These are phyloP conservation scores for Palythoa heliodiscus DNA, from an alignment of 92 coral and sea anemone species.

Conservation along the genomic window DNA sequence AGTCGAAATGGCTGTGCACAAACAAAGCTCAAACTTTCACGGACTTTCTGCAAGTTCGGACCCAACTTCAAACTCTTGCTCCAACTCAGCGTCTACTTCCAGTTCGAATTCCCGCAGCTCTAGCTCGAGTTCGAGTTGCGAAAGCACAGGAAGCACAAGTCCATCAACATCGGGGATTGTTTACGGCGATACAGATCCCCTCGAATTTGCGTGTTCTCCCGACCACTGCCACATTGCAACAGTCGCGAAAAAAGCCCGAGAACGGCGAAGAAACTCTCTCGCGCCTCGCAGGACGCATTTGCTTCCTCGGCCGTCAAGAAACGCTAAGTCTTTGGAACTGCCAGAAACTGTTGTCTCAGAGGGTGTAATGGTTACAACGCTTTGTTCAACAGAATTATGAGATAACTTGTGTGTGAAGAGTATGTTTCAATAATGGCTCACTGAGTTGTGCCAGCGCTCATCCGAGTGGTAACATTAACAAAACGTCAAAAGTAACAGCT, in stretches of 20 bases:
- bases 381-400: slow-evolving; percentile 37
- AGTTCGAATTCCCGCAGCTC: slow-evolving; percentile 6
- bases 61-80: neutral
- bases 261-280: slow-evolving; percentile 34
- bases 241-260: slow-evolving; percentile 35
- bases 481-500: neutral
- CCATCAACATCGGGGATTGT: slow-evolving; percentile 29
- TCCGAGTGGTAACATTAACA: neutral
- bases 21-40: slow-evolving; percentile 13
- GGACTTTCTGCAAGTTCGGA: slow-evolving; percentile 13
- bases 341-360: slow-evolving; percentile 26
- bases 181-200: slow-evolving; percentile 14
- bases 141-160: slow-evolving; percentile 21
- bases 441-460: neutral
- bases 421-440: neutral
- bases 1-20: slow-evolving; percentile 1
- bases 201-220: slow-evolving; percentile 40
- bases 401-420: neutral
- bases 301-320: slow-evolving; percentile 32
- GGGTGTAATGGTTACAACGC: slow-evolving; percentile 32
- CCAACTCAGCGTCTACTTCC: neutral
- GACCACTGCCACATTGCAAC: slow-evolving; percentile 29
- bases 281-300: slow-evolving; percentile 32
- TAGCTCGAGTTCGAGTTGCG: slow-evolving; percentile 23
- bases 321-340: slow-evolving; percentile 24